Evolutionary conservation across 23 tunicate genomes (phyloP).

Genomic region (Corella eumyota): DNA sequence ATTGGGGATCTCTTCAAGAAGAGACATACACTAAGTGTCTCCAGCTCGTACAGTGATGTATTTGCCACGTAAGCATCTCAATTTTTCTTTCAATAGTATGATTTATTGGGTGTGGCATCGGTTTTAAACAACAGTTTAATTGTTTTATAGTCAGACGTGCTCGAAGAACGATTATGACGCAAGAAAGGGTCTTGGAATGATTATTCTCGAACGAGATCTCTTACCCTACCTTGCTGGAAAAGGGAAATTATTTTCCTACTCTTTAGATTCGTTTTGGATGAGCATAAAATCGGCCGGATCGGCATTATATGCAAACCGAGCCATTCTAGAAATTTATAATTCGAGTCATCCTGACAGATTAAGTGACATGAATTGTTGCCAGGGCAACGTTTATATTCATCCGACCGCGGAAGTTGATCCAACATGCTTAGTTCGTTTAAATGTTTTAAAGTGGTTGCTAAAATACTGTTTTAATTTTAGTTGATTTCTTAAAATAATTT

Average conservation of each 20-base stretch:
- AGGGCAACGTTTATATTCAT: constrained; percentile 73
- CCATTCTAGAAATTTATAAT: constrained; percentile 62
- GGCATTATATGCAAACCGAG: constrained; percentile 85
- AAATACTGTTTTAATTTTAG: no score
- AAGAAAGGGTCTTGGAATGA: constrained; percentile 7
- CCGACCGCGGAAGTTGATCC: constrained; percentile 81
- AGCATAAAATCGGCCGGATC: constrained; percentile 97
- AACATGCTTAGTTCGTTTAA: constrained; percentile 69
- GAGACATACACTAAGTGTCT: constrained; percentile 19
- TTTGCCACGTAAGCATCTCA: no score
- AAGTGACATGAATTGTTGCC: constrained; percentile 19
- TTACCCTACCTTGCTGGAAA: constrained; percentile 38
- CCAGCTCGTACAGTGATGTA: no score
- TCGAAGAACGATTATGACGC: neutral
- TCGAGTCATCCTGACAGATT: constrained; percentile 66
- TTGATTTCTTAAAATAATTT: no score
- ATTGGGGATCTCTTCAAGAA: constrained; percentile 51
- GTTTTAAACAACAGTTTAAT: no score
- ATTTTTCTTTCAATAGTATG: no score
- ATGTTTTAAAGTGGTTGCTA: no score
- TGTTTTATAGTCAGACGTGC: no score
- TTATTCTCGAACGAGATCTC: constrained; percentile 62
- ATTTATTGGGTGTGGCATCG: no score
- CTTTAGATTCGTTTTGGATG: constrained; percentile 62
- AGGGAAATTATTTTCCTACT: constrained; percentile 83